Percentiles rank a stretch among this genome's conserved stretches.
phyloP scores from a whole-genome alignment of 2,888 invertebrate genomes.

The Xylophagus ater region DNA sequence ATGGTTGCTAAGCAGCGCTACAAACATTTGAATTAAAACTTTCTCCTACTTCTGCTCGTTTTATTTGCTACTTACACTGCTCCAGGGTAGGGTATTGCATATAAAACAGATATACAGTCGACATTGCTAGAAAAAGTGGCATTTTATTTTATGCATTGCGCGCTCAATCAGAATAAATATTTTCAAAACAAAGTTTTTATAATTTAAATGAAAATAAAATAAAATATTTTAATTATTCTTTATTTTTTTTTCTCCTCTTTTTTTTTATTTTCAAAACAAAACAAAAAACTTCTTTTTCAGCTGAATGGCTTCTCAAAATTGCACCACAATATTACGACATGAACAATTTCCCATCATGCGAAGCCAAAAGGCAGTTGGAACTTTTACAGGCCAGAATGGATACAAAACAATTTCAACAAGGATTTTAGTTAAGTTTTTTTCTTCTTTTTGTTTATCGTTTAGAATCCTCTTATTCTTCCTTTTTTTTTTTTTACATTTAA shows the following conservation, averaged over 20 bases:
- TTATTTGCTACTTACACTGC: too few relatives aligned
- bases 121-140: too few relatives aligned
- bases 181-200: too few relatives aligned
- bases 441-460: not conserved
- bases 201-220: not conserved
- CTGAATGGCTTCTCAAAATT: conserved; percentile 88
- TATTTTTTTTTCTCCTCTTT: not conserved
- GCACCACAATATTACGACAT: conserved; percentile 98
- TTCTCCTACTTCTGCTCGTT: too few relatives aligned
- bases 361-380: conserved; percentile 87
- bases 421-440: conserved; percentile 51
- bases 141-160: too few relatives aligned
- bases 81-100: too few relatives aligned
- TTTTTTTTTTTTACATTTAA: not conserved
- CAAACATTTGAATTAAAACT: too few relatives aligned
- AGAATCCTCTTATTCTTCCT: not conserved
- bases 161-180: too few relatives aligned
- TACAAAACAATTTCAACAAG: conserved; percentile 78
- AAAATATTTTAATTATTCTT: not conserved
- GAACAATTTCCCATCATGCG: conserved; percentile 95
- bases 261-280: conserved; percentile 4
- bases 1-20: too few relatives aligned
- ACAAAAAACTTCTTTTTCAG: conserved; percentile 39
- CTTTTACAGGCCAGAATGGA: conserved; percentile 76
- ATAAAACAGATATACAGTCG: too few relatives aligned